Conservation (phyloP, 2,888 invertebrate genomes). For the Epiperipatus broadwayi region DNA sequence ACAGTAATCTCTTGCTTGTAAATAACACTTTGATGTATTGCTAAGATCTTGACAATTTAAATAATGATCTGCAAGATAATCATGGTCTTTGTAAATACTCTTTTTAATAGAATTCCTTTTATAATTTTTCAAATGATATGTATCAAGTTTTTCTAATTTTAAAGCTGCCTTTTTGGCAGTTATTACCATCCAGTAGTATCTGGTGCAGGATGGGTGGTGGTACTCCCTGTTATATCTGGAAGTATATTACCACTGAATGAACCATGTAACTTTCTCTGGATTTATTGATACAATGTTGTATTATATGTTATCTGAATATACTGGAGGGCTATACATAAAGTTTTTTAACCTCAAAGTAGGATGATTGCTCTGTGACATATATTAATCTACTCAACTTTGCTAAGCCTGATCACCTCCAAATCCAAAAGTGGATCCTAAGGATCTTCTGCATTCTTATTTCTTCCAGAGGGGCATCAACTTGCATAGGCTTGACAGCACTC, state of each 20-base stretch:
- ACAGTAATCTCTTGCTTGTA: constrained; percentile 91
- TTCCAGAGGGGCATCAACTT: too few relatives aligned
- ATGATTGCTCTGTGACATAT: too few relatives aligned
- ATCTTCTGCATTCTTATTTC: too few relatives aligned
- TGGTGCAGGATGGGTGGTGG: constrained; percentile 50
- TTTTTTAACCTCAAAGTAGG: too few relatives aligned
- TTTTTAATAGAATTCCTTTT: constrained; percentile 88
- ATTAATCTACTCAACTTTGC: too few relatives aligned
- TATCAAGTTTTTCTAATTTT: constrained; percentile 85
- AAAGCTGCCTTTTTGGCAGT: constrained; percentile 82
- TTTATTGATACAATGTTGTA: too few relatives aligned
- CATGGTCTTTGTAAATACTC: constrained; percentile 73
- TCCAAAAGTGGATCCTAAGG: too few relatives aligned
- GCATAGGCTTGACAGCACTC: too few relatives aligned
- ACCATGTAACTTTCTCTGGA: too few relatives aligned
- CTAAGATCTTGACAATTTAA: constrained; percentile 86
- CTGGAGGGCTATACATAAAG: too few relatives aligned
- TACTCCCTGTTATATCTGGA: constrained; percentile 50
- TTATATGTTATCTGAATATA: too few relatives aligned
- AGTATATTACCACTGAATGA: constrained; percentile 37
- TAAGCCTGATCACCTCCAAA: too few relatives aligned
- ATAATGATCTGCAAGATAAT: constrained; percentile 94
- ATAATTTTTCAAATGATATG: constrained; percentile 91
- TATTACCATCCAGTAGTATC: constrained; percentile 84
- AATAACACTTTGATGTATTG: constrained; percentile 92